Evolutionary conservation across 2,797 vertebrate species (phyloP).

Genomic region (Hyperoplus immaculatus): DNA sequence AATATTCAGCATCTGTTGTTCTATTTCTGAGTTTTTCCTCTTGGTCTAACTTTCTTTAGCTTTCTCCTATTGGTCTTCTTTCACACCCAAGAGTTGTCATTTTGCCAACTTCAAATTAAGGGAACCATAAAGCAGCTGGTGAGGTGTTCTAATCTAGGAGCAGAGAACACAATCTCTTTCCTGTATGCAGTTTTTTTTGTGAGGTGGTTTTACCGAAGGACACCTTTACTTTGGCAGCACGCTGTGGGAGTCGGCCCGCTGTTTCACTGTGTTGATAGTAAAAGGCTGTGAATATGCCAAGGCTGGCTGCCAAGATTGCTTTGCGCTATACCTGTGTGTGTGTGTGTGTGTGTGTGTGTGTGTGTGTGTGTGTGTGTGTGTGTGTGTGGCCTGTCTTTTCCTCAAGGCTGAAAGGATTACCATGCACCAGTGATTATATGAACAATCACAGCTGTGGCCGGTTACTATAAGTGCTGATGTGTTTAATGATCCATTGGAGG

Average conservation of each 20-base stretch:
- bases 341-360: conserved; percentile 40
- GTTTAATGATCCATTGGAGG: conserved; percentile 71
- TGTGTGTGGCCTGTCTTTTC: conserved; percentile 49
- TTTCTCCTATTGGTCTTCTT: conserved; percentile 27
- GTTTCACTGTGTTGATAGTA: conserved; percentile 76
- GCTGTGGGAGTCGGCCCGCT: conserved; percentile 60
- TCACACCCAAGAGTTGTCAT: conserved; percentile 55
- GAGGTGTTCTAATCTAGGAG: conserved; percentile 53
- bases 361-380: conserved; percentile 37
- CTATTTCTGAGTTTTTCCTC: conserved; percentile 48
- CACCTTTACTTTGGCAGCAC: conserved; percentile 64
- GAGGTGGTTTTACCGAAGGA: conserved; percentile 70
- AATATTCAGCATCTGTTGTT: conserved; percentile 78
- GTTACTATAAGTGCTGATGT: conserved; percentile 69
- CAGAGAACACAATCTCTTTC: conserved; percentile 34
- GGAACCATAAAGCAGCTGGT: conserved; percentile 67
- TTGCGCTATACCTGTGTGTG: conserved; percentile 73
- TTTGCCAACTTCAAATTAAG: conserved; percentile 70
- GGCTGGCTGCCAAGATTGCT: conserved; percentile 77
- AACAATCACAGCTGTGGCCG: conserved; percentile 76
- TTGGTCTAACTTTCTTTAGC: conserved; percentile 24
- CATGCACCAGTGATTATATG: conserved; percentile 73
- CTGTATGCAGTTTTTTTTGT: conserved; percentile 47
- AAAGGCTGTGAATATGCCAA: conserved; percentile 71
- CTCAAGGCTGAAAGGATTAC: conserved; percentile 70